These are phyloP conservation scores for Plebejus anna DNA, from an alignment of 2,888 invertebrate genomes.

Conservation along the genomic window DNA sequence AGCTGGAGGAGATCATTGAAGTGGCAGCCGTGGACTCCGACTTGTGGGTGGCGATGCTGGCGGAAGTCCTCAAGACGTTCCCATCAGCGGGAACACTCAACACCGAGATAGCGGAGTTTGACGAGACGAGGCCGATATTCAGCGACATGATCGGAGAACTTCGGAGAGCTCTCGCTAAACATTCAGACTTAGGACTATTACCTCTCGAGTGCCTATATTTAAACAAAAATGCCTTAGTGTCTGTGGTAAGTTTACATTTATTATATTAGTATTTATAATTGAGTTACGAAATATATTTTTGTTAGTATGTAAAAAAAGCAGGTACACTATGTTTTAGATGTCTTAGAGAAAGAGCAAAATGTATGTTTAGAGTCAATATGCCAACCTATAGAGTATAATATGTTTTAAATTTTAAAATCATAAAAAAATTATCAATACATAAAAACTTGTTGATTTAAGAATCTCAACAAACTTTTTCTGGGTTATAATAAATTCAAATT, in stretches of 20 bases:
- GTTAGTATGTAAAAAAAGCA: too few species aligned
- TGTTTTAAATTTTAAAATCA: too few species aligned
- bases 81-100: conserved; percentile 94
- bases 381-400: too few species aligned
- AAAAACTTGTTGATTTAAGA: too few species aligned
- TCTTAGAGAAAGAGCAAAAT: too few species aligned
- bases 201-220: conserved; percentile 98
- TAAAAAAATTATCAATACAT: too few species aligned
- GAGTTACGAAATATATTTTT: too few species aligned
- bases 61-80: conserved; percentile 96
- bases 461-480: too few species aligned
- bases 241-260: conserved; percentile 82
- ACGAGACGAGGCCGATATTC: conserved; percentile 93
- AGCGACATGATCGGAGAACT: conserved; percentile 93
- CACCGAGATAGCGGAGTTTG: conserved; percentile 91
- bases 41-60: conserved; percentile 98
- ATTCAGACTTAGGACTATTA: conserved; percentile 91
- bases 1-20: conserved; percentile 96
- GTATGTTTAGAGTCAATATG: too few species aligned
- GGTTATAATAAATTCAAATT: too few species aligned
- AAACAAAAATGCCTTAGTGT: conserved; percentile 94
- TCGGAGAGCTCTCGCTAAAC: conserved; percentile 89
- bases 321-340: too few species aligned
- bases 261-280: too few species aligned
- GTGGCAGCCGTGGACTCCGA: conserved; percentile 96